Conservation (phyloP, 2,888 invertebrate species). For the Thyatira batis region DNA sequence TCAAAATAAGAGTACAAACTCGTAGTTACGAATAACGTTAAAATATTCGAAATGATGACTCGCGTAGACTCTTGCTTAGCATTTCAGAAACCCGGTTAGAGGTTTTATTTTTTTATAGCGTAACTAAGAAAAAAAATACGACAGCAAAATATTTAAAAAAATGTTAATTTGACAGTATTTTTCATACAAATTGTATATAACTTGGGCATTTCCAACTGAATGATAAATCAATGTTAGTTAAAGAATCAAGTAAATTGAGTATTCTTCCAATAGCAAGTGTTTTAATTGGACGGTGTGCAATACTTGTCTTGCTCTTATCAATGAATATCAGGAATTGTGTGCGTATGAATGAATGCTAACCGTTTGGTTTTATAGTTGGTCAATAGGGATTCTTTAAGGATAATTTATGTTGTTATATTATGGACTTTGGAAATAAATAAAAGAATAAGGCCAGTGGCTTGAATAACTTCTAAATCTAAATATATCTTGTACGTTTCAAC, state of each 20-base stretch:
- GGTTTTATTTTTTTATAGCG: neutral
- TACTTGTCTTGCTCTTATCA: neutral
- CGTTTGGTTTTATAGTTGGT: neutral
- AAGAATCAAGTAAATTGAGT: neutral
- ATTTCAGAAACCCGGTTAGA: neutral
- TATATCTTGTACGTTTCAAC: too few species aligned
- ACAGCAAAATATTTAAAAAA: conserved; percentile 22
- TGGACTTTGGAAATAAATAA: neutral
- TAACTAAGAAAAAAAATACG: neutral
- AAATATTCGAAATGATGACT: neutral
- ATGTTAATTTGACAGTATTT: conserved; percentile 43
- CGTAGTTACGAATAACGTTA: neutral
- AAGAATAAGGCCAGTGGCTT: too few species aligned
- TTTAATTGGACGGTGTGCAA: neutral
- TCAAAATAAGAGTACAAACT: too few species aligned
- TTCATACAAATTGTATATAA: conserved; percentile 1
- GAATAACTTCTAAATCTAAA: too few species aligned
- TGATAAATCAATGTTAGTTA: neutral
- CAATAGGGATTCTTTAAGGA: neutral
- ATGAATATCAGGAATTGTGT: neutral
- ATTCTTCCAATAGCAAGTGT: neutral
- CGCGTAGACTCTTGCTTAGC: neutral
- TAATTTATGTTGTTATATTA: neutral
- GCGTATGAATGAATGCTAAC: neutral
- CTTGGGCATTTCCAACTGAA: neutral